Evolutionary conservation across 2,113 vertebrate genomes (phyloP).

Genomic region (Motacilla alba): DNA sequence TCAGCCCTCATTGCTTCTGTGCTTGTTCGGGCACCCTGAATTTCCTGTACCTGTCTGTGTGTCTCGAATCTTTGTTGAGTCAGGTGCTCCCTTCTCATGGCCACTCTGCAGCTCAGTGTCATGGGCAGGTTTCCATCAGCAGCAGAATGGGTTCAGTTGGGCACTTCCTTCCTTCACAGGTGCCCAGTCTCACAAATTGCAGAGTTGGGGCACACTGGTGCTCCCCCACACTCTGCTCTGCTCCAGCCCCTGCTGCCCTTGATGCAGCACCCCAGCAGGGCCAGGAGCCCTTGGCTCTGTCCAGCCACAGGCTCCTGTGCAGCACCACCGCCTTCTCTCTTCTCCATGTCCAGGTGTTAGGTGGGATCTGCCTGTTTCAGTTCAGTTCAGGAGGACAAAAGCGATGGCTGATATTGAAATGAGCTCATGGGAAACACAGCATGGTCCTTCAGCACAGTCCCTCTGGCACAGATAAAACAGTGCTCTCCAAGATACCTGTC

Average conservation of each 20-base stretch:
- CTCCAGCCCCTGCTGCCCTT: background rate
- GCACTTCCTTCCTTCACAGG: background rate
- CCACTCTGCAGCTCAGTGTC: background rate
- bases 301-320: background rate
- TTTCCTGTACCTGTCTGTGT: background rate
- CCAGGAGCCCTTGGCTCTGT: background rate
- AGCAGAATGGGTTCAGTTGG: background rate
- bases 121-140: background rate
- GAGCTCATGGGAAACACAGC: background rate
- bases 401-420: background rate
- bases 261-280: fast-evolving
- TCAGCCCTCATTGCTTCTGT: background rate
- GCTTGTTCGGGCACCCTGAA: background rate
- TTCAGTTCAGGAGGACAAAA: background rate
- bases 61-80: background rate
- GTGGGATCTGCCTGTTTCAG: background rate
- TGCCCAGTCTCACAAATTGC: background rate
- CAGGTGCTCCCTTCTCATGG: background rate
- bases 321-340: background rate
- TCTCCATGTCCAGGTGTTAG: background rate
- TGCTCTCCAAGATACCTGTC: background rate
- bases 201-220: background rate
- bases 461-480: background rate
- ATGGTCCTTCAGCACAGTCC: background rate
- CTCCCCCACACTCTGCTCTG: background rate